phyloP scores from a whole-genome alignment of 1,140 invertebrate genomes.

The Elysia chlorotica region DNA sequence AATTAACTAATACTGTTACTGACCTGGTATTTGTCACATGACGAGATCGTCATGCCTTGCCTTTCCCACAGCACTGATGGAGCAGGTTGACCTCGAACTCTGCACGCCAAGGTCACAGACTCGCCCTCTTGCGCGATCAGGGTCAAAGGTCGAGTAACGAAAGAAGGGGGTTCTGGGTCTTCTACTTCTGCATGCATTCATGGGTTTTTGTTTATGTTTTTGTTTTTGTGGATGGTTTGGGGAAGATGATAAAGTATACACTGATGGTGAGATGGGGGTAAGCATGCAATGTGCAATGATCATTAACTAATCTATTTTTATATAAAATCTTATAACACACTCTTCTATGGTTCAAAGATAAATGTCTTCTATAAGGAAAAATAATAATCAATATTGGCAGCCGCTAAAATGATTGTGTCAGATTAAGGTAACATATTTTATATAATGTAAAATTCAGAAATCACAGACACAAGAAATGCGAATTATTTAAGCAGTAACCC shows the following conservation, averaged over 20 bases:
- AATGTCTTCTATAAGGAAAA: too few species aligned
- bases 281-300: background rate
- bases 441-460: too few species aligned
- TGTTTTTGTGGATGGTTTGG: too few species aligned
- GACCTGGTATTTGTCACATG: conserved; percentile 39
- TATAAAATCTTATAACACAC: too few species aligned
- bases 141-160: conserved; percentile 29
- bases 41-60: conserved; percentile 67
- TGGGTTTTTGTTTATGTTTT: too few species aligned
- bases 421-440: too few species aligned
- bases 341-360: too few species aligned
- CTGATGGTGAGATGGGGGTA: background rate
- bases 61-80: conserved; percentile 89
- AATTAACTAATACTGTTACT: too few species aligned
- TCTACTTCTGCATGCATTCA: conserved; percentile 33
- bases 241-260: too few species aligned
- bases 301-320: background rate
- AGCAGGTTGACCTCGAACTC: conserved; percentile 84
- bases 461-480: too few species aligned
- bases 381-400: too few species aligned
- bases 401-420: too few species aligned
- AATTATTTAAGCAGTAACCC: background rate
- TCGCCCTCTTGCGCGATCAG: conserved; percentile 27
- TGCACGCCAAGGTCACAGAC: conserved; percentile 31
- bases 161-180: conserved; percentile 31